A percentile compares a stretch with the other conserved stretches of the same genome.
These are phyloP conservation scores for Polyergus mexicanus DNA, from an alignment of 1,140 invertebrate species.

Conservation along the genomic window DNA sequence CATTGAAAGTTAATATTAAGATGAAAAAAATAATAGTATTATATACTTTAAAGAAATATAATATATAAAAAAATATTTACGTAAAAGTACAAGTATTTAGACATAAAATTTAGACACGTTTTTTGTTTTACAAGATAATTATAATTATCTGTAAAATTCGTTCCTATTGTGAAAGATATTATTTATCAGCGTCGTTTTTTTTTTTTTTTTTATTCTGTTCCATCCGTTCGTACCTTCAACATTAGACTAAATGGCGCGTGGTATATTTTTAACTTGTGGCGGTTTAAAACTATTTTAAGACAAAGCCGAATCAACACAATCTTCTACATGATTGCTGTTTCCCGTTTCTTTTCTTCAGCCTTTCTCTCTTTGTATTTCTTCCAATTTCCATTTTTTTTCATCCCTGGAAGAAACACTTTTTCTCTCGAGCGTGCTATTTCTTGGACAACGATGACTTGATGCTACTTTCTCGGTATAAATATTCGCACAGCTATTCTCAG, in stretches of 20 bases:
- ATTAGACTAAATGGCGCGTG: slow-evolving; percentile 58
- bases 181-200: slow-evolving; percentile 34
- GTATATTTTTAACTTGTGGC: slow-evolving; percentile 72
- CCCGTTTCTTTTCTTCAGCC: slow-evolving; percentile 3
- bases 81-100: not conserved
- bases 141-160: not conserved
- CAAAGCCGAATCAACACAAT: slow-evolving; percentile 60
- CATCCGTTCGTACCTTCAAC: not conserved
- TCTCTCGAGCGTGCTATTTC: slow-evolving; percentile 8
- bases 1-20: not conserved
- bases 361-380: slow-evolving; percentile 44
- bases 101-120: not conserved
- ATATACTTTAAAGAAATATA: not conserved
- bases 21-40: not conserved
- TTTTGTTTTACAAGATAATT: not conserved
- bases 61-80: not conserved
- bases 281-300: slow-evolving; percentile 73
- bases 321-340: slow-evolving; percentile 24
- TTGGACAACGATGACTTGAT: not conserved
- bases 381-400: not conserved
- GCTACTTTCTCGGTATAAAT: not conserved
- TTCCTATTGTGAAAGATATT: slow-evolving; percentile 3
- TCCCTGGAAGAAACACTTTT: slow-evolving; percentile 8
- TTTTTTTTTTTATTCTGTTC: slow-evolving; percentile 3
- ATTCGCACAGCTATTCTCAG: not conserved